Evolutionary conservation across 2,888 invertebrate species (phyloP).

Genomic region (Caenorhabditis sp.): DNA sequence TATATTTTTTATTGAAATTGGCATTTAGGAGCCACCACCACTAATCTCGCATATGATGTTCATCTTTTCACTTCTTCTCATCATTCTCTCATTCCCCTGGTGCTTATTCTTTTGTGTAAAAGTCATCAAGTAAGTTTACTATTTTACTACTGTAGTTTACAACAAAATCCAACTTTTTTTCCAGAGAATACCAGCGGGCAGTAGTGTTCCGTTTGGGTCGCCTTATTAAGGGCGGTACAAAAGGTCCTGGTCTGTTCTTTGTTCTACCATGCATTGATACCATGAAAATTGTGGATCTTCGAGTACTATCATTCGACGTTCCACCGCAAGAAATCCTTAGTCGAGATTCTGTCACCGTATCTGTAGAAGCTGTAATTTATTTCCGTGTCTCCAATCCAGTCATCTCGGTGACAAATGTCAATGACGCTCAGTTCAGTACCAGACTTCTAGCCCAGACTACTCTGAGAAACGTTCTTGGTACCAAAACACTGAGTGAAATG

Average conservation of each 20-base stretch:
- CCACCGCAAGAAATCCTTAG: constrained; percentile 91
- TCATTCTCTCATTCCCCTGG: constrained; percentile 81
- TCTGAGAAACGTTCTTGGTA: constrained; percentile 83
- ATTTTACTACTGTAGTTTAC: too few relatives aligned
- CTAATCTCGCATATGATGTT: constrained; percentile 77
- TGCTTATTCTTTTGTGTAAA: constrained; percentile 81
- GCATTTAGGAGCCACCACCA: constrained; percentile 73
- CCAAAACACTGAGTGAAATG: constrained; percentile 83
- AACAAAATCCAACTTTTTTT: too few relatives aligned
- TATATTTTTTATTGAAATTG: background rate
- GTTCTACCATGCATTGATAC: constrained; percentile 93
- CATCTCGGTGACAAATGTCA: constrained; percentile 85
- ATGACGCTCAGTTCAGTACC: constrained; percentile 92
- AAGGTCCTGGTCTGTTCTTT: constrained; percentile 92
- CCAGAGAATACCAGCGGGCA: constrained; percentile 87
- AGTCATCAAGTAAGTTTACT: constrained; percentile 79
- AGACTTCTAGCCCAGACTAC: constrained; percentile 87
- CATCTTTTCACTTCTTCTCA: constrained; percentile 76
- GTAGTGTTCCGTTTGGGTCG: constrained; percentile 93
- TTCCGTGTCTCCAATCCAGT: constrained; percentile 76
- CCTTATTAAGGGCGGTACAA: constrained; percentile 88
- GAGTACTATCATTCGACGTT: constrained; percentile 93
- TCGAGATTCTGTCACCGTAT: constrained; percentile 85
- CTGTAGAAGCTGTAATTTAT: constrained; percentile 83
- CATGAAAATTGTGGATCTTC: constrained; percentile 85